Evolutionary conservation across 2,797 vertebrate species (phyloP).

Genomic region (Hipposideros larvatus): DNA sequence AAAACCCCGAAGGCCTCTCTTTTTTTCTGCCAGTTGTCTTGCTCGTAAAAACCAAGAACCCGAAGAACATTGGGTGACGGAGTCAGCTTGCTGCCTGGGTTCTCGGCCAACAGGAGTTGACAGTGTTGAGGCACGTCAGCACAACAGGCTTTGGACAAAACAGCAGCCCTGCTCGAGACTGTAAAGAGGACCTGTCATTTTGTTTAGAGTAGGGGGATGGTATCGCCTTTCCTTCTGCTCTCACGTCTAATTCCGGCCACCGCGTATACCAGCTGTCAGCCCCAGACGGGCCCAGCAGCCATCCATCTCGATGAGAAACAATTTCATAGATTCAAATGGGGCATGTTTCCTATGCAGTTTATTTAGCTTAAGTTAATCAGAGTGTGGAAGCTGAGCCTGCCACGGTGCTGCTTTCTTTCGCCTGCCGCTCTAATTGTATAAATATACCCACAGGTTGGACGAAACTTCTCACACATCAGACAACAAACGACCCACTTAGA

Average conservation of each 20-base stretch:
- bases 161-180: not conserved
- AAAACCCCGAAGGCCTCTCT: not conserved
- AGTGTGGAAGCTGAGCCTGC: conserved; percentile 3
- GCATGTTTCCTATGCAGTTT: conserved; percentile 53
- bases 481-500: not conserved
- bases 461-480: not conserved
- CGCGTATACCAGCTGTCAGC: conserved; percentile 12
- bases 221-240: conserved; percentile 43
- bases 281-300: conserved; percentile 53
- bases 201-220: not conserved
- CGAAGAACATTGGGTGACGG: fast-evolving
- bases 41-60: not conserved
- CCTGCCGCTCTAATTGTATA: conserved; percentile 9
- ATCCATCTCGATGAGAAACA: conserved; percentile 78
- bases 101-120: not conserved
- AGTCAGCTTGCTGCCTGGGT: not conserved
- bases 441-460: conserved; percentile 61
- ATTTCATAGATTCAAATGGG: conserved; percentile 79
- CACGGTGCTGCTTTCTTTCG: not conserved
- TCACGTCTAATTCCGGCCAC: not conserved
- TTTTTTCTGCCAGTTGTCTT: not conserved
- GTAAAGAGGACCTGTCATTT: not conserved
- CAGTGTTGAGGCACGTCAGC: not conserved
- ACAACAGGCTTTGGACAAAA: not conserved
- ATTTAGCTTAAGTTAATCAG: conserved; percentile 67